Percentiles rank a stretch among this genome's conserved stretches.
These are phyloP conservation scores for Drosophila repleta DNA, from an alignment of 1,140 invertebrate species.

Conservation along the genomic window DNA sequence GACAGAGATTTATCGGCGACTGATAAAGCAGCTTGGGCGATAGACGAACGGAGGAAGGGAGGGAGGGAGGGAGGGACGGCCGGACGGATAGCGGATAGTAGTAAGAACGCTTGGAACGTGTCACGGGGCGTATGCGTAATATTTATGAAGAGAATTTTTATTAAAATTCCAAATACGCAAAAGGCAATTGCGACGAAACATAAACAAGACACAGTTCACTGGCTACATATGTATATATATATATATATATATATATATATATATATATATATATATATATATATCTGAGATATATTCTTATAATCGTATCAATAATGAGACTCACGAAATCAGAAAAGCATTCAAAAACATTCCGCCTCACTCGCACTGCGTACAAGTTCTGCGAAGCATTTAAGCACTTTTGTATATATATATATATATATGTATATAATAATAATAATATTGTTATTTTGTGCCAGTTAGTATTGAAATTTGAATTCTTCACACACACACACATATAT, in stretches of 20 bases:
- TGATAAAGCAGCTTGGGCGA: constrained; percentile 27
- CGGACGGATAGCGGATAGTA: not conserved
- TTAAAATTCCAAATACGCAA: constrained; percentile 19
- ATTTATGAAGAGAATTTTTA: constrained; percentile 15
- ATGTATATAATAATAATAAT: not conserved
- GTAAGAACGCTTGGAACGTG: constrained; percentile 15
- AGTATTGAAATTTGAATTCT: constrained; percentile 1
- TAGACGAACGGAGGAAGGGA: not conserved
- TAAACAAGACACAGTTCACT: not conserved
- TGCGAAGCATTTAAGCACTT: constrained; percentile 6
- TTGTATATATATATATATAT: constrained; percentile 1
- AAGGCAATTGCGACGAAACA: not conserved
- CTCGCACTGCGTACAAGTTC: constrained; percentile 11
- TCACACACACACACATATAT: too few relatives aligned
- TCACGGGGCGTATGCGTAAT: constrained; percentile 67
- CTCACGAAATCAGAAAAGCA: constrained; percentile 20
- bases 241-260: not conserved
- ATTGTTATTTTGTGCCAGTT: constrained; percentile 3
- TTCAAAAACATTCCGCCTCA: constrained; percentile 11
- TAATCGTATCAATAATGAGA: constrained; percentile 7
- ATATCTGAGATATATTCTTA: not conserved
- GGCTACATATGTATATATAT: not conserved
- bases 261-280: not conserved
- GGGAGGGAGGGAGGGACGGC: not conserved
- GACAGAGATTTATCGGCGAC: constrained; percentile 46